Conservation (phyloP, 2,797 vertebrate species). For the Clarias platycephalus region DNA sequence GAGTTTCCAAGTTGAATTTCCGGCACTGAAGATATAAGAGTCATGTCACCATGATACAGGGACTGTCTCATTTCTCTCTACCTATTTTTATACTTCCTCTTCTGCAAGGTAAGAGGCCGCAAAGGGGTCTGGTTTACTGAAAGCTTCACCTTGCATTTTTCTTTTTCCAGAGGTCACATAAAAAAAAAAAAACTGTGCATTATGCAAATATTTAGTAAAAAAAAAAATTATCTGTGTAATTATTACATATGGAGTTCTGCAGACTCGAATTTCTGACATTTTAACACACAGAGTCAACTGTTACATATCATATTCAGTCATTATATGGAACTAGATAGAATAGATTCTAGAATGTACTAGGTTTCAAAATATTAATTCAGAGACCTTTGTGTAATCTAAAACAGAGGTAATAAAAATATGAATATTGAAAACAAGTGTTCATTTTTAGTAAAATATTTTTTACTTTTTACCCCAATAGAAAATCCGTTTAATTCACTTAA, state of each 20-base stretch:
- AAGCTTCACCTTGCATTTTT: conserved; percentile 4
- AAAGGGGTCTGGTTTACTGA: background rate
- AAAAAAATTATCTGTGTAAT: background rate
- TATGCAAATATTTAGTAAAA: background rate
- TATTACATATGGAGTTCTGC: background rate
- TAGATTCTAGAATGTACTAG: background rate
- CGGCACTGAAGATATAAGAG: conserved; percentile 62
- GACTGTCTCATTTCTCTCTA: conserved; percentile 67
- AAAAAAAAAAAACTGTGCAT: no score
- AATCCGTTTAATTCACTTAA: background rate
- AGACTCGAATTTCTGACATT: background rate
- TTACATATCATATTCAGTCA: background rate
- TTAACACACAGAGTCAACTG: background rate
- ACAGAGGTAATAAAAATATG: background rate
- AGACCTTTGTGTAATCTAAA: background rate
- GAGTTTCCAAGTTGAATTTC: conserved; percentile 20
- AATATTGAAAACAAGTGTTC: background rate
- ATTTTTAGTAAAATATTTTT: background rate
- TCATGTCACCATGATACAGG: conserved; percentile 80
- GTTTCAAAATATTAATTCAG: background rate
- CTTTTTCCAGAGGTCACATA: background rate
- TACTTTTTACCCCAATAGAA: background rate
- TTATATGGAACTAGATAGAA: no score
- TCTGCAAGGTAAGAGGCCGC: conserved; percentile 67
- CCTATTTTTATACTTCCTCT: conserved; percentile 52